A percentile compares a stretch with the other conserved stretches of the same genome.
phyloP scores from a whole-genome alignment of 2,888 invertebrate genomes.

The Andrena bicolor region DNA sequence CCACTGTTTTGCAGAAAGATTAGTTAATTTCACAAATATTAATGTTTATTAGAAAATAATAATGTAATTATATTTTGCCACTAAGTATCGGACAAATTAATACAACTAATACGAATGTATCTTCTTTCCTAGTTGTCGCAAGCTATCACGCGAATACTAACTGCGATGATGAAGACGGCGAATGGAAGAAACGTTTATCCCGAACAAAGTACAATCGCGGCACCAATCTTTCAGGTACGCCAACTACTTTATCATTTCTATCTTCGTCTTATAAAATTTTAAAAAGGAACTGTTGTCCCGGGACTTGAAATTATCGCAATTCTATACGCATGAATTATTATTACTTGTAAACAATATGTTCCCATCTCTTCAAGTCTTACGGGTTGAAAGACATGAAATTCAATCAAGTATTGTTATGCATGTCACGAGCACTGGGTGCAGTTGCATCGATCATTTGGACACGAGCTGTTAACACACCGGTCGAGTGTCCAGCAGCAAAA shows the following conservation, averaged over 20 bases:
- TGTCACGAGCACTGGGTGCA: slow-evolving; percentile 79
- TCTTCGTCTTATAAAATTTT: too few relatives aligned
- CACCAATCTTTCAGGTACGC: slow-evolving; percentile 77
- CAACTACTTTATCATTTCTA: not conserved
- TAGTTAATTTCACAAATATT: too few relatives aligned
- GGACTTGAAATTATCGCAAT: not conserved
- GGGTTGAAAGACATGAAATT: slow-evolving; percentile 79
- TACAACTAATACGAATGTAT: not conserved
- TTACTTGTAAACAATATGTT: not conserved
- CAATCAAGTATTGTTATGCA: slow-evolving; percentile 78
- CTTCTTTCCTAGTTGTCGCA: slow-evolving; percentile 71
- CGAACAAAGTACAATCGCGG: slow-evolving; percentile 75
- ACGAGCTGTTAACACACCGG: slow-evolving; percentile 75
- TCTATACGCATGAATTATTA: too few relatives aligned
- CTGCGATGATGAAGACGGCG: slow-evolving; percentile 61
- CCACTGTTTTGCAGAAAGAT: too few relatives aligned
- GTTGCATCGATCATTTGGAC: slow-evolving; percentile 81
- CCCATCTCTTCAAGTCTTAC: slow-evolving; percentile 68
- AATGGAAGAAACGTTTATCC: slow-evolving; percentile 70
- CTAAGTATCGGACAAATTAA: too few relatives aligned
- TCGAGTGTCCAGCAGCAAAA: slow-evolving; percentile 77
- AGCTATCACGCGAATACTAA: slow-evolving; percentile 70
- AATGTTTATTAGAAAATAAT: too few relatives aligned
- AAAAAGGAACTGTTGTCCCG: not conserved
- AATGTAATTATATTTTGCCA: too few relatives aligned